Conservation (phyloP, 2,113 vertebrate genomes). For the Catagonus wagneri region DNA sequence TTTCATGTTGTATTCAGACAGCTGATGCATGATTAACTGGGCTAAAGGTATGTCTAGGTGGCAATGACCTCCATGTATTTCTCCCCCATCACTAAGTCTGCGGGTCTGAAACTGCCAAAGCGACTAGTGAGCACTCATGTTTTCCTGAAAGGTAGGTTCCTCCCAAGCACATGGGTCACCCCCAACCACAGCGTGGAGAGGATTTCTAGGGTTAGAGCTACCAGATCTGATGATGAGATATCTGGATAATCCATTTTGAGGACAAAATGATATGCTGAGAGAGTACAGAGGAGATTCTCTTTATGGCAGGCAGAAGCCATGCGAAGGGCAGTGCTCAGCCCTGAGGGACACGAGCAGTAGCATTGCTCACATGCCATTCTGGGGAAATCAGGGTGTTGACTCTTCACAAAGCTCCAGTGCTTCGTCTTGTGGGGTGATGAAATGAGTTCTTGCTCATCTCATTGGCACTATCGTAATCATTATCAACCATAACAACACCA, state of each 20-base stretch:
- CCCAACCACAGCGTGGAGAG: not conserved
- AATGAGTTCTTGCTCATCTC: not conserved
- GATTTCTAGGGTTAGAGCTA: not conserved
- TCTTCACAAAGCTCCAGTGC: not conserved
- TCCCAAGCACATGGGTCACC: not conserved
- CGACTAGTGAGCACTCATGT: not conserved
- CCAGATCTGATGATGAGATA: not conserved
- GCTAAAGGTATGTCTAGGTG: not conserved
- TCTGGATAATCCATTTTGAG: not conserved
- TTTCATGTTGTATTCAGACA: not conserved
- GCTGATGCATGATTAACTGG: conserved; percentile 42
- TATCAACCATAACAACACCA: not conserved
- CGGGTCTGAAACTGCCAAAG: conserved; percentile 34
- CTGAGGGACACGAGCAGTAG: not conserved
- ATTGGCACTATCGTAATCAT: not conserved
- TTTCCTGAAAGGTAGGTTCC: conserved; percentile 20
- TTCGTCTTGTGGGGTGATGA: not conserved
- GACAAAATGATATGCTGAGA: not conserved
- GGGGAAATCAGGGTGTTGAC: not conserved
- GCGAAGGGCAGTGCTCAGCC: not conserved
- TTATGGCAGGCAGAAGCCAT: not conserved
- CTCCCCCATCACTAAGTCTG: not conserved
- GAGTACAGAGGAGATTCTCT: not conserved
- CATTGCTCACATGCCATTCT: conserved; percentile 31
- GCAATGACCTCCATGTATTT: not conserved